These are phyloP conservation scores for Dinomys branickii DNA, from an alignment of 2,113 vertebrate genomes.

Conservation along the genomic window DNA sequence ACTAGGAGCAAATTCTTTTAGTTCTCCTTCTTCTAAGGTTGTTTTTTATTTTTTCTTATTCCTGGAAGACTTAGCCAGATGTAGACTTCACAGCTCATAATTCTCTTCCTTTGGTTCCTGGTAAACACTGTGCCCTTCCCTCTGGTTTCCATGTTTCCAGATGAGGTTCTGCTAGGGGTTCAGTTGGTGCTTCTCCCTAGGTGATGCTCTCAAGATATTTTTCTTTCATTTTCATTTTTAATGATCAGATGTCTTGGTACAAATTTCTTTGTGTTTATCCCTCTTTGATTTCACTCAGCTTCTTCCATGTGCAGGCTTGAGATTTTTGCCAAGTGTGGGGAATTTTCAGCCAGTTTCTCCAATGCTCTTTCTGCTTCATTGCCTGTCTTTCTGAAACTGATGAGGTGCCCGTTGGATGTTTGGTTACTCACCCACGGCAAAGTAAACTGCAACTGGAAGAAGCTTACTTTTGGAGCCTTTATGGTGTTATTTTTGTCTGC, in stretches of 20 bases:
- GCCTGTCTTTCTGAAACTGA: not conserved
- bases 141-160: not conserved
- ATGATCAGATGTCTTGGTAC: not conserved
- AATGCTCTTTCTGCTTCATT: not conserved
- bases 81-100: not conserved
- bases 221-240: conserved; percentile 17
- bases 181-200: not conserved
- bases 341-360: not conserved
- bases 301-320: not conserved
- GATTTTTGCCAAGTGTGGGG: not conserved
- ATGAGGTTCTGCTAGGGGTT: not conserved
- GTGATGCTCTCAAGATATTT: not conserved
- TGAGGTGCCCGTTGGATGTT: not conserved
- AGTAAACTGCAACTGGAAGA: too few species aligned
- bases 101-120: not conserved
- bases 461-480: not conserved
- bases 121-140: not conserved
- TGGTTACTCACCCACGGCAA: not conserved
- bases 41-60: not conserved
- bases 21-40: not conserved
- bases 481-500: not conserved
- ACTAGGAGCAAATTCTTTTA: not conserved
- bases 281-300: not conserved
- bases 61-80: not conserved
- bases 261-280: not conserved